phyloP scores from a whole-genome alignment of 35 echinoderm and acorn worm genomes.

The Heliocidaris tuberculata region DNA sequence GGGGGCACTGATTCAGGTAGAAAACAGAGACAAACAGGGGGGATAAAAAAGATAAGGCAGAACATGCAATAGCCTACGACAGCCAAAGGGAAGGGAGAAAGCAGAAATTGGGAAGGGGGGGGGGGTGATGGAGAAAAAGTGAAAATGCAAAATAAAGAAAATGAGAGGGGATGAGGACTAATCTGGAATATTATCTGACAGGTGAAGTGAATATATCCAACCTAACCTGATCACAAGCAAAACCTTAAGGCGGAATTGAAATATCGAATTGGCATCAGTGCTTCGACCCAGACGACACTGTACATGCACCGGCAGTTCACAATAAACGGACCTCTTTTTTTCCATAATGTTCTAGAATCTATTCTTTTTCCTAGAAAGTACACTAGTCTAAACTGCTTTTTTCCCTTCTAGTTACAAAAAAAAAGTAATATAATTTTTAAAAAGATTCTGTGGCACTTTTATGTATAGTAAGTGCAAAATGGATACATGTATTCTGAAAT shows the following conservation, averaged over 20 bases:
- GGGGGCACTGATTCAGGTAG: neutral
- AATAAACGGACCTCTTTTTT: neutral
- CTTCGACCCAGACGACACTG: neutral
- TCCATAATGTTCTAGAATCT: neutral
- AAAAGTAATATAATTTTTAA: no score
- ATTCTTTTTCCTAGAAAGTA: no score
- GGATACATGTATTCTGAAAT: neutral
- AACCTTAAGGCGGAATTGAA: neutral
- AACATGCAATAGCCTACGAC: neutral
- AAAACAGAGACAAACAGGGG: no score
- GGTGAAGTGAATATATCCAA: neutral
- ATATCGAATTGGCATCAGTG: neutral
- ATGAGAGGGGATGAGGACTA: neutral
- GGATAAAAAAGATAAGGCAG: neutral
- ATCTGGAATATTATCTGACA: neutral
- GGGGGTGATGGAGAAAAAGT: neutral
- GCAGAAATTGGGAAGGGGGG: neutral
- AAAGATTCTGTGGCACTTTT: no score
- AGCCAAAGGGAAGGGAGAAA: neutral
- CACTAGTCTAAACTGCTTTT: no score
- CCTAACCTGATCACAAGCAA: neutral
- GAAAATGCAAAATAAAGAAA: neutral
- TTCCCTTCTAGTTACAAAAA: no score
- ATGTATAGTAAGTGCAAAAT: no score
- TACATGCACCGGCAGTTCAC: neutral